These are phyloP conservation scores for Dryobotodes eremita DNA, from an alignment of 2,888 invertebrate genomes.

Conservation along the genomic window DNA sequence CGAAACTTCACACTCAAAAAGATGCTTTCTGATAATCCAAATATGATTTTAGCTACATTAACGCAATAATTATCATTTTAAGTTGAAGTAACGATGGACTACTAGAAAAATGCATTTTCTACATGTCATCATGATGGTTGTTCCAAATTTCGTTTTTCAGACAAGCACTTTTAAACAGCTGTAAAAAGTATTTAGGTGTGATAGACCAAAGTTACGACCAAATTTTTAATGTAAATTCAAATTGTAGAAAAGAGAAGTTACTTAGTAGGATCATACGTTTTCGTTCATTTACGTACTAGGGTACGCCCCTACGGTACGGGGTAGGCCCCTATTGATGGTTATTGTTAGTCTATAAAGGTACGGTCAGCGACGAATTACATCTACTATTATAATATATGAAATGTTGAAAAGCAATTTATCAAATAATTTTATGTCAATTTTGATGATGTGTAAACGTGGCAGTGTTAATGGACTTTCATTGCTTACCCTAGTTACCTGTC, in stretches of 20 bases:
- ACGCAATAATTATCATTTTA: neutral
- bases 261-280: neutral
- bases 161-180: neutral
- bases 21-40: neutral
- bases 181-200: neutral
- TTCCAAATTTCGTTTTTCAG: neutral
- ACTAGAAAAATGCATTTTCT: neutral
- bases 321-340: too few species aligned
- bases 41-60: neutral
- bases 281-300: neutral
- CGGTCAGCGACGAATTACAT: neutral
- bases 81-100: neutral
- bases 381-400: neutral
- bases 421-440: neutral
- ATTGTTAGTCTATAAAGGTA: neutral
- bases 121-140: neutral
- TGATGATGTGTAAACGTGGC: too few species aligned
- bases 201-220: too few species aligned
- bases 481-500: neutral
- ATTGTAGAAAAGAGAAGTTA: neutral
- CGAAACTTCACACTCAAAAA: neutral
- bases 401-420: slow-evolving; percentile 1
- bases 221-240: neutral
- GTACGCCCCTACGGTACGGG: too few species aligned
- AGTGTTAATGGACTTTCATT: neutral